Percentiles rank a stretch among this genome's conserved stretches.
phyloP scores from a whole-genome alignment of 2,888 invertebrate species.

The Apantesis nais region DNA sequence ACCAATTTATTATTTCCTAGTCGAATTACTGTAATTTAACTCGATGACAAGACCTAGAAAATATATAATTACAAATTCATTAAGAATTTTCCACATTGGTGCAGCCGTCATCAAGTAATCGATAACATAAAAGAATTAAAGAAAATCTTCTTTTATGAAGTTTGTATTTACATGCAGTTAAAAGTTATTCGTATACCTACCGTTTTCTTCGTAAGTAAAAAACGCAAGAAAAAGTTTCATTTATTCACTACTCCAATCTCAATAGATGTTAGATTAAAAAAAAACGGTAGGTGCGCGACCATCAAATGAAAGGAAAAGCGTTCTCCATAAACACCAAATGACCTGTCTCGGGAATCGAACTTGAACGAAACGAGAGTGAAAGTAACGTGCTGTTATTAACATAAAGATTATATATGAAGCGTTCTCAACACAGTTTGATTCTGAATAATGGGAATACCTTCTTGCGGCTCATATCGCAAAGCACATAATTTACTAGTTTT shows the following conservation, averaged over 20 bases:
- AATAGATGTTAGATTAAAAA: constrained; percentile 32
- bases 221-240: constrained; percentile 11
- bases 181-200: background rate
- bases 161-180: background rate
- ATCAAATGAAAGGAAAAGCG: constrained; percentile 75
- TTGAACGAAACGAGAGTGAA: constrained; percentile 75
- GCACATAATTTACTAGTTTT: background rate
- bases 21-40: background rate
- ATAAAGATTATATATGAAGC: constrained; percentile 47
- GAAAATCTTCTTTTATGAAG: background rate
- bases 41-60: background rate
- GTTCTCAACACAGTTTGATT: constrained; percentile 17
- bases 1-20: background rate
- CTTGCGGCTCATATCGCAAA: constrained; percentile 16
- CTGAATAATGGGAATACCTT: background rate
- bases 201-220: background rate
- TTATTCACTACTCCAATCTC: constrained; percentile 15
- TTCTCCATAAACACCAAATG: constrained; percentile 71
- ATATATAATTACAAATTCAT: background rate
- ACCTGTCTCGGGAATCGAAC: constrained; percentile 72
- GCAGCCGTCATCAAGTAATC: background rate
- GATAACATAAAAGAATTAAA: background rate
- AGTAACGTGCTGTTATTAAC: constrained; percentile 61
- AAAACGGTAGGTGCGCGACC: constrained; percentile 49
- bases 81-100: background rate